Base-by-base conservation (phyloP, 2,113 vertebrate genomes). In the Scomber japonicus region DNA sequence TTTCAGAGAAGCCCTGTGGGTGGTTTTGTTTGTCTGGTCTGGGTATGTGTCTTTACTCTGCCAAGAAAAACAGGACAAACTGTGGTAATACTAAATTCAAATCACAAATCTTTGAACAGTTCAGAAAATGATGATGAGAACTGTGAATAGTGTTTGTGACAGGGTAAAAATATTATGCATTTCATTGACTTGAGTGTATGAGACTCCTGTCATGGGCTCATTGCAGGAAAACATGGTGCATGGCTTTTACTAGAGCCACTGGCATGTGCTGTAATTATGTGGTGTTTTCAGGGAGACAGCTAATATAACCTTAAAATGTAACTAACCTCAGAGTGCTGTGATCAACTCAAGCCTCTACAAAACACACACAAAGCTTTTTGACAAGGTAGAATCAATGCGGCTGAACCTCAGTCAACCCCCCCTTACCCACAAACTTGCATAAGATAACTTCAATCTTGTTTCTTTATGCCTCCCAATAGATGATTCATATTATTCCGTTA, bases 1-100 rank as follows among this genome's bases (percentile, higher is more conserved):
- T 89, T 84, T 91, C 80, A 53, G 69, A 54, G 76, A 71, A 56
- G 61, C 48, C 72, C 69, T 71, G 57, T 48, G 75, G 81, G 68
- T 54, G 51, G 24, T 8, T 67, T 66, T 76, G 66, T 84, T 71
- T 79, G 60, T 61, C 44, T 72, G 64, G 60, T 61, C 44, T 72
- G 64, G 66, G 64, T 45, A 11, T 44, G 62, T 66, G 56, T 12
- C 50, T 55, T 68, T 53, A 35, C 19, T 66, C 40, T 80, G 82
- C 79, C 72, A 87, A 75, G n/a, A 78, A 78, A 78, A 85, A 77
- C 57, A 71, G 27, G 46, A 67, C 51, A 51, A 71, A 75, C 48
- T 82, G 70, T 71, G 17, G 24, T 60, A 73, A 49, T 55, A 11
- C 54, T 59, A 54, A 60, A 74, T 87, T 74, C 44, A 75, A 78